Base-by-base conservation (phyloP, 2,113 vertebrate genomes). In the Istiophorus platypterus region DNA sequence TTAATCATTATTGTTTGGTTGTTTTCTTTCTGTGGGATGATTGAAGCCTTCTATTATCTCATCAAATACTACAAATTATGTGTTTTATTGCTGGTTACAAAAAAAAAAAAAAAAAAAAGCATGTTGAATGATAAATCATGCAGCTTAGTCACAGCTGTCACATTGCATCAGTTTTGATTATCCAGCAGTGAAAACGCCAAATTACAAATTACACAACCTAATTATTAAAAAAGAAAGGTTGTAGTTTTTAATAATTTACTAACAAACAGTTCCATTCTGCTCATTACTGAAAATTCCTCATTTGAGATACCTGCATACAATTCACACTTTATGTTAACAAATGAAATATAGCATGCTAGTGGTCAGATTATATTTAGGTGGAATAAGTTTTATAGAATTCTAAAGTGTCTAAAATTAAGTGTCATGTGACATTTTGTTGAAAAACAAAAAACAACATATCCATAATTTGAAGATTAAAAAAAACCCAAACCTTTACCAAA, bases 61-160 rank as follows among this genome's bases (percentile, higher is more conserved):
- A 20, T 11, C 37, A 22, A 7, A 67, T 24, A 4, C 24, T 0
- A 34, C 56, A 65, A 18, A 64, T 52, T 2, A 31, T 49, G 54
- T 26, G 24, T 42, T 72, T 76, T 34, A 63, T 56, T 54, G 39
- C 31, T 61, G 49, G 2, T 70, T 73, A 45, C 58, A 62, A 77
- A 81, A n/a, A n/a, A n/a, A n/a, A n/a, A n/a, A n/a, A n/a, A n/a
- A n/a, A n/a, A n/a, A n/a, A n/a, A 51, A 4, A 29, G 41, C n/a
- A 49, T 0, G 42, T 58, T 18, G 42, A 45, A 82, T 11, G 75
- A 62, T 80, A 78, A 82, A 72, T 71, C 52, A 81, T 61, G 69
- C 83, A 47, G 81, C 0, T 79, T 7, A 17, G 51, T 80, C 65
- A 37, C 76, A 70, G 57, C 31, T 66, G 68, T 52, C 63, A 70